These are phyloP conservation scores for Cephus runcator DNA, from an alignment of 2,888 invertebrate genomes.

Conservation along the genomic window DNA sequence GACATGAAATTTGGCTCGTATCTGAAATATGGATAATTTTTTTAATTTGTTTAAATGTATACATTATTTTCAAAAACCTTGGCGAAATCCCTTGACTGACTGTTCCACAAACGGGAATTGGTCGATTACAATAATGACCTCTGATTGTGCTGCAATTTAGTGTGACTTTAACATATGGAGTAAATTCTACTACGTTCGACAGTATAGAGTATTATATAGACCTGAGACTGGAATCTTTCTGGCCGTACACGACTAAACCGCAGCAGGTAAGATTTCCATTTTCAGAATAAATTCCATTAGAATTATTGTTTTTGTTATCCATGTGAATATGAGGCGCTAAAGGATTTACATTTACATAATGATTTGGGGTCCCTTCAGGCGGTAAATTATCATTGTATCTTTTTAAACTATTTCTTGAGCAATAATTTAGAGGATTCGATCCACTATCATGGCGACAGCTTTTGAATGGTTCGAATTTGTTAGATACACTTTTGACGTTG, in stretches of 20 bases:
- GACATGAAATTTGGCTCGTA: slow-evolving; percentile 22
- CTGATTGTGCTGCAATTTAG: slow-evolving; percentile 8
- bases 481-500: neutral
- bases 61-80: slow-evolving; percentile 15
- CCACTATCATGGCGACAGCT: neutral
- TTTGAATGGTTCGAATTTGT: neutral
- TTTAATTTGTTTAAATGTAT: neutral
- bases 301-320: neutral
- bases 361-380: slow-evolving; percentile 20
- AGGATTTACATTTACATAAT: neutral
- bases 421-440: neutral
- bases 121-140: slow-evolving; percentile 13
- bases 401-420: neutral
- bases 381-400: slow-evolving; percentile 23
- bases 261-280: slow-evolving; percentile 23
- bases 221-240: slow-evolving; percentile 21
- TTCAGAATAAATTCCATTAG: neutral
- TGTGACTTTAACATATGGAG: neutral
- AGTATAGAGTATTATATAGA: slow-evolving; percentile 7
- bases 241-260: slow-evolving; percentile 27
- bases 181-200: neutral
- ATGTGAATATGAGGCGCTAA: slow-evolving; percentile 1
- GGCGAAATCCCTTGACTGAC: slow-evolving; percentile 28
- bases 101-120: slow-evolving; percentile 26
- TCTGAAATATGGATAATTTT: slow-evolving; percentile 10